These are phyloP conservation scores for Scaptomyza caliginosa DNA, from an alignment of 2,888 invertebrate species.

Conservation along the genomic window DNA sequence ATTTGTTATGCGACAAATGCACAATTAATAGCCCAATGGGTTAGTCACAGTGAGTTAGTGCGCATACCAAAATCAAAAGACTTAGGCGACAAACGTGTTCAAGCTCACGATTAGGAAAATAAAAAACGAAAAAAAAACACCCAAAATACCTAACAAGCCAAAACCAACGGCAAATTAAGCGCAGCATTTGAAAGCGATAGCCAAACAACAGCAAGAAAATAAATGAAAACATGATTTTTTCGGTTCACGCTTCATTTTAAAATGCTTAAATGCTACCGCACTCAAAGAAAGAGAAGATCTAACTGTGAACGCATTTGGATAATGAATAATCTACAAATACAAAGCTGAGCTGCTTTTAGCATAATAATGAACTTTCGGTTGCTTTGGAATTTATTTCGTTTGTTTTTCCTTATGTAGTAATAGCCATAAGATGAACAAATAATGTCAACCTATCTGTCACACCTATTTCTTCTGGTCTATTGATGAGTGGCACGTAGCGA, in stretches of 20 bases:
- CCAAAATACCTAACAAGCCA: constrained; percentile 30
- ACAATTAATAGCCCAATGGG: constrained; percentile 57
- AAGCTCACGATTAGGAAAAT: constrained; percentile 33
- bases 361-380: constrained; percentile 63
- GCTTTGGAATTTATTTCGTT: constrained; percentile 6
- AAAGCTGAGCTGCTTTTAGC: constrained; percentile 38
- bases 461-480: constrained; percentile 19
- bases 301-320: constrained; percentile 68
- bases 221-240: constrained; percentile 61
- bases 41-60: constrained; percentile 61
- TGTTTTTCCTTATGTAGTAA: constrained; percentile 48
- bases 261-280: constrained; percentile 51
- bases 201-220: neutral
- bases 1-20: constrained; percentile 62
- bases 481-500: constrained; percentile 46
- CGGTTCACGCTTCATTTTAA: constrained; percentile 54
- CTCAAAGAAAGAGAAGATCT: constrained; percentile 26
- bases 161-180: constrained; percentile 60
- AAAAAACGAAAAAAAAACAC: constrained; percentile 16
- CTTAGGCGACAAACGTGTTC: constrained; percentile 41
- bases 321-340: constrained; percentile 46
- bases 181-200: constrained; percentile 62
- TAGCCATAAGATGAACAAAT: constrained; percentile 43
- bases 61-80: constrained; percentile 51
- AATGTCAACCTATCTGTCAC: constrained; percentile 27